phyloP scores from a whole-genome alignment of 1,140 invertebrate genomes.

The Lepidurus couesii region DNA sequence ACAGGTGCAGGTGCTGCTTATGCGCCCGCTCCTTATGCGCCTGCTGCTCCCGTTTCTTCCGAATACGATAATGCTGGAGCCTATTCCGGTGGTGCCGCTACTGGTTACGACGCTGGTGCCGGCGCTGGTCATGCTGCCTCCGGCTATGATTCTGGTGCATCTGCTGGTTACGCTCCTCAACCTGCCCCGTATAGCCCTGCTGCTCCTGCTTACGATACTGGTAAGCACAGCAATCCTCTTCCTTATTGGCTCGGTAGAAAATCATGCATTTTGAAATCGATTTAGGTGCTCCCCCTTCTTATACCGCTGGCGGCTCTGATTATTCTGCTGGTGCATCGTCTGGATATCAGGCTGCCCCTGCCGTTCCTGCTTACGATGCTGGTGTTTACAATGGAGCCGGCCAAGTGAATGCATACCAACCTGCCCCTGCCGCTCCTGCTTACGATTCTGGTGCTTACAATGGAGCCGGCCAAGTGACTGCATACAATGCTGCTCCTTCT shows the following conservation, averaged over 20 bases:
- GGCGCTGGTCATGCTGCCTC: background rate
- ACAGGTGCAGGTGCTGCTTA: no score
- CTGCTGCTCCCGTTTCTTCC: slow-evolving; percentile 30
- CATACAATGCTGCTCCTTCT: slow-evolving; percentile 5
- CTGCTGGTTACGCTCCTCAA: slow-evolving; percentile 3
- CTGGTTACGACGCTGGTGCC: slow-evolving; percentile 32
- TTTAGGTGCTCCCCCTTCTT: slow-evolving; percentile 22
- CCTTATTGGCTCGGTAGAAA: background rate
- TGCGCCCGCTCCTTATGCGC: background rate
- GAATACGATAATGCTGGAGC: slow-evolving; percentile 27
- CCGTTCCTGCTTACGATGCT: slow-evolving; percentile 25
- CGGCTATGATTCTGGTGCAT: background rate
- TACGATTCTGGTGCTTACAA: slow-evolving; percentile 25
- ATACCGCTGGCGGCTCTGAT: background rate
- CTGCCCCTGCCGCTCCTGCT: slow-evolving; percentile 26
- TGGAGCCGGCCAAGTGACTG: background rate
- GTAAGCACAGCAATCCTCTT: background rate
- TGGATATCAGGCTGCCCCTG: slow-evolving; percentile 24
- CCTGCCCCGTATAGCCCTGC: slow-evolving; percentile 16
- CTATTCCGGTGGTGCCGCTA: slow-evolving; percentile 14
- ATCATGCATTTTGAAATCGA: background rate
- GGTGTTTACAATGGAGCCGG: background rate
- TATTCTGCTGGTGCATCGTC: slow-evolving; percentile 28
- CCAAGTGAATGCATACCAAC: background rate
- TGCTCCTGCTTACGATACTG: slow-evolving; percentile 30